Evolutionary conservation across 2,797 vertebrate genomes (phyloP).

Genomic region (Hirundo rustica): DNA sequence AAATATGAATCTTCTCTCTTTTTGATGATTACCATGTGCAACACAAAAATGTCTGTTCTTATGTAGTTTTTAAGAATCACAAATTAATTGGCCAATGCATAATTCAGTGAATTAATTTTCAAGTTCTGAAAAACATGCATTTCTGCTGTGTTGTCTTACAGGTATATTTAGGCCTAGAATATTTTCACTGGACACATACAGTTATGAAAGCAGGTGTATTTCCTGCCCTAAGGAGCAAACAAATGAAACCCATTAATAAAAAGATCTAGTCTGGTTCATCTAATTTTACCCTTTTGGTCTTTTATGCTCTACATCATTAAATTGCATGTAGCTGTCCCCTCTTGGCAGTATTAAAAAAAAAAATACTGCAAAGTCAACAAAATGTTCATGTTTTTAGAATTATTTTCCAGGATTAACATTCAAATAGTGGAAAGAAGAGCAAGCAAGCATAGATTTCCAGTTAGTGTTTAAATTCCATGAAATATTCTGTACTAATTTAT

Average conservation of each 20-base stretch:
- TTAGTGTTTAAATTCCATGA: not conserved
- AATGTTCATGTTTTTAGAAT: not conserved
- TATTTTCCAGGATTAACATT: not conserved
- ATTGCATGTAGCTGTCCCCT: not conserved
- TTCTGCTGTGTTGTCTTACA: not conserved
- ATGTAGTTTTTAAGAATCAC: conserved; percentile 3
- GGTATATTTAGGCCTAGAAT: not conserved
- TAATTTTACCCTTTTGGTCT: not conserved
- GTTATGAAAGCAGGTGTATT: not conserved
- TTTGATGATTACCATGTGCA: not conserved
- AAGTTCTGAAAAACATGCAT: not conserved
- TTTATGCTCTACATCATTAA: not conserved
- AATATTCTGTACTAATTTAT: not conserved
- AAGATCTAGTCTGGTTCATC: not conserved
- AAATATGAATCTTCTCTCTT: not conserved
- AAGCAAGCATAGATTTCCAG: not conserved
- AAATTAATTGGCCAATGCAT: conserved; percentile 57
- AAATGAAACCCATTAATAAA: not conserved
- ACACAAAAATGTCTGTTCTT: not conserved
- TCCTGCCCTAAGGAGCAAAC: not conserved
- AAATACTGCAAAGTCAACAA: not conserved
- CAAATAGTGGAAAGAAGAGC: not conserved
- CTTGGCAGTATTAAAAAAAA: not conserved
- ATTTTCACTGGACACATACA: not conserved
- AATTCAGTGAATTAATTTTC: conserved; percentile 50